Base-by-base conservation (phyloP, 1,140 invertebrate species). In the Atta cephalotes region DNA sequence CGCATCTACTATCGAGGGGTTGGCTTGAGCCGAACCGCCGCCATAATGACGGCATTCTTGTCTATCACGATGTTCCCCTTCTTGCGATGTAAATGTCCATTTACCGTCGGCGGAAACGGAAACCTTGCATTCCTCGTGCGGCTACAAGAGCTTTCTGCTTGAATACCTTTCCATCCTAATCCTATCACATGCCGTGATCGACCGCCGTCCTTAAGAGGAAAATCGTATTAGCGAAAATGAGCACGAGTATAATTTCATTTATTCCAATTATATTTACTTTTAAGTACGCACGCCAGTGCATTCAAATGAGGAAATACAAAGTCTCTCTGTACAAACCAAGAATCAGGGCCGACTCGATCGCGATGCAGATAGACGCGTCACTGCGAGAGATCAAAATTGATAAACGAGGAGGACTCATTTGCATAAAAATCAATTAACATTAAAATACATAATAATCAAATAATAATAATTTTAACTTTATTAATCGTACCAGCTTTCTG, bases 1-100 rank as follows among this genome's bases (percentile, higher is more conserved):
- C 88, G 91, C 90, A 94, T 94, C 92, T 92, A 87, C 92, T 85
- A 71, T 87, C 71, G 82, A 86, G 90, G 86, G 65, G 39, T 3
- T 62, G 68, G 81, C 87, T 85, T 62, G 76, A 84, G 86, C 76
- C 66, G 78, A 87, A 91, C 86, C 87, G 70, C 91, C 88, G 72
- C 79, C 84, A 81, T 88, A 92, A 90, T 80, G 90, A 85, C 86
- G 58, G 72, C 74, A 91, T 91, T 89, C 90, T 88, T 91, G 87
- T 82, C 88, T 91, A 91, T 91, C 89, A 71, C 74, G 81, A 90
- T 60, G 65, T 81, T 66, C 81, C 58, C 66, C 51, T 80, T 79
- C 28, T 74, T 60, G 77, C 76, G 79, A 90, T 78, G 80, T 65
- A 88, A 90, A 88, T 77, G 86, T 90, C 89, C 85, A 90, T 90